phyloP scores from a whole-genome alignment of 2,888 invertebrate genomes.

The Prenolepis imparis region DNA sequence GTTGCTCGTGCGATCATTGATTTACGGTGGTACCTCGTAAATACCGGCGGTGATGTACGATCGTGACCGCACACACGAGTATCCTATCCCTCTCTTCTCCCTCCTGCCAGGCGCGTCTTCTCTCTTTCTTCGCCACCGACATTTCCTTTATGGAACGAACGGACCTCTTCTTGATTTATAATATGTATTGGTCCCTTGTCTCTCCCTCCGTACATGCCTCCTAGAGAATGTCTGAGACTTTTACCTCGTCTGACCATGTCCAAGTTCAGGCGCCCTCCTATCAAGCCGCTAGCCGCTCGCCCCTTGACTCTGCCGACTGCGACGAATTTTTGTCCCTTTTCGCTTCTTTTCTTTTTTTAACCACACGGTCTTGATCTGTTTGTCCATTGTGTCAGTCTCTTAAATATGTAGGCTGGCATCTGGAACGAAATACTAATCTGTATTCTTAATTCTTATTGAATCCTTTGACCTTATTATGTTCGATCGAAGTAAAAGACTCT shows the following conservation, averaged over 20 bases:
- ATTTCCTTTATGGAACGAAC: conserved; percentile 72
- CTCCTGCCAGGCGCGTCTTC: conserved; percentile 62
- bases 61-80: conserved; percentile 65
- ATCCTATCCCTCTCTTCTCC: conserved; percentile 30
- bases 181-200: conserved; percentile 74
- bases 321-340: conserved; percentile 40
- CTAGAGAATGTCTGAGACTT: conserved; percentile 66
- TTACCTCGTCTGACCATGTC: conserved; percentile 58
- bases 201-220: conserved; percentile 63
- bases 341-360: neutral
- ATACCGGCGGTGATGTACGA: conserved; percentile 80
- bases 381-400: conserved; percentile 32
- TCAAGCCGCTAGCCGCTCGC: conserved; percentile 32
- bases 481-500: neutral
- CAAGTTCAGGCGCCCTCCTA: conserved; percentile 24
- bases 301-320: conserved; percentile 49
- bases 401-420: conserved; percentile 34
- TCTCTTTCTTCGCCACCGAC: conserved; percentile 71
- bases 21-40: conserved; percentile 81
- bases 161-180: conserved; percentile 79
- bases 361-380: conserved; percentile 14
- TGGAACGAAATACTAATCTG: conserved; percentile 9
- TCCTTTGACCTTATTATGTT: conserved; percentile 2
- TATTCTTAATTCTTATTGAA: conserved; percentile 13
- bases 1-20: conserved; percentile 79